Base-by-base conservation (phyloP, 2,797 vertebrate species). In the Lepus oiostolus region DNA sequence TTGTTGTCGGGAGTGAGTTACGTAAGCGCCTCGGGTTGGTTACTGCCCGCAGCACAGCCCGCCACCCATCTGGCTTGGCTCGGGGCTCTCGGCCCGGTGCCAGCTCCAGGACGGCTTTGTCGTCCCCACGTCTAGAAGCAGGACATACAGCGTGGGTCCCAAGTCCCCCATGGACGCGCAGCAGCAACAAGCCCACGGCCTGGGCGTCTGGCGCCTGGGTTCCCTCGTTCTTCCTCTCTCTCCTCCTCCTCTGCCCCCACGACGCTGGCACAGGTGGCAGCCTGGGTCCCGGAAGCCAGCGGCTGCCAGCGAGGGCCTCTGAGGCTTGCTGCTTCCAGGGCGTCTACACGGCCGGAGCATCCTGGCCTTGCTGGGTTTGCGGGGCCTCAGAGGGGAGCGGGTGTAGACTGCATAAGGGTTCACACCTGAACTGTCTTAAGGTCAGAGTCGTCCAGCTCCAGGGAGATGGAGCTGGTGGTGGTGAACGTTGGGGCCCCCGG, bases 1-100 rank as follows among this genome's bases (percentile, higher is more conserved):
- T 96, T 67, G 76, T 71, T 74, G 54, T 76, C 75, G 74, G 35
- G 62, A 68, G 35, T 21, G 5, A 77, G 42, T 95, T 65, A 85
- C 52, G 12, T 85, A 79, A 92, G 86, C 70, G 19, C 30, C 68
- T 16, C 0, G 2, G 52, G 5, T 38, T 6, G 21, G n/a, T 4
- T 22, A 6, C 12, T 30, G 24, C 19, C 89, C 5, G 1, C 7
- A 50, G 14, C 47, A 22, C 13, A n/a, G 42, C 42, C 42, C 42
- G 42, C 2, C 1, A 5, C 16, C 9, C 14, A 17, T 54, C 60
- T 58, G 50, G 42, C 17, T 22, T n/a, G 22, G 26, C 24, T 10
- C 62, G 8, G 75, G 54, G n/a, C 42, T 35, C n/a, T 28, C 2
- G 32, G 63, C 30, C 47, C 7, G 22, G 11, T 26, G 62, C 17